phyloP scores from a whole-genome alignment of 2,113 vertebrate species.

The Tylochromis polylepis region DNA sequence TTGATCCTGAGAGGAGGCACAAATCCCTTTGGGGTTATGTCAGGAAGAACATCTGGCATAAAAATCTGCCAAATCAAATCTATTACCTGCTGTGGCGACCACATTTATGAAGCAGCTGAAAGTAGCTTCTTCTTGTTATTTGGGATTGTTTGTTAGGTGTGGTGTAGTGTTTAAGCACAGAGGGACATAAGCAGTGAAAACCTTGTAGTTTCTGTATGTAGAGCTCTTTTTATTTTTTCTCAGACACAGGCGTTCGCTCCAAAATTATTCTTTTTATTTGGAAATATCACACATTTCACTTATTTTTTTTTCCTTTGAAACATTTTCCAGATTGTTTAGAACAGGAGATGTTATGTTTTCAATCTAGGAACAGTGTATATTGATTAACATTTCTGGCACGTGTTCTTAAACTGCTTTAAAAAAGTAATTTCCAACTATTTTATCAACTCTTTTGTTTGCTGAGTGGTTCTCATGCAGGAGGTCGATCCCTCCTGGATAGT shows the following conservation, averaged over 20 bases:
- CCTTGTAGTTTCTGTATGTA: not conserved
- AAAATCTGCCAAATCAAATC: not conserved
- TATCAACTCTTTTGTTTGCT: not conserved
- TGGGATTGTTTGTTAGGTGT: not conserved
- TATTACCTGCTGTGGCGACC: not conserved
- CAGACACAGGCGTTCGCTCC: not conserved
- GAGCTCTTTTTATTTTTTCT: too few species aligned
- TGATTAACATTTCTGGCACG: not conserved
- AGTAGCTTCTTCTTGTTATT: not conserved
- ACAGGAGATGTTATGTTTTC: not conserved
- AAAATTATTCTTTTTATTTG: rapidly evolving
- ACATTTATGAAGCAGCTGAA: not conserved
- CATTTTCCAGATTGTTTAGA: not conserved
- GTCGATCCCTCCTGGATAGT: not conserved
- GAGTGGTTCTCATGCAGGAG: not conserved
- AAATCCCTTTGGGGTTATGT: not conserved
- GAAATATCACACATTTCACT: not conserved
- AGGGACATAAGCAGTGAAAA: not conserved
- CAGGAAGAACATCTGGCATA: not conserved
- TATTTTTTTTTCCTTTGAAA: not conserved
- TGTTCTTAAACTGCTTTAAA: not conserved
- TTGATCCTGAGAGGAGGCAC: not conserved
- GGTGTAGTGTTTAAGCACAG: not conserved
- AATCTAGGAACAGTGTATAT: not conserved
- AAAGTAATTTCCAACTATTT: not conserved